These are phyloP conservation scores for Columbina picui DNA, from an alignment of 2,113 vertebrate genomes.

Conservation along the genomic window DNA sequence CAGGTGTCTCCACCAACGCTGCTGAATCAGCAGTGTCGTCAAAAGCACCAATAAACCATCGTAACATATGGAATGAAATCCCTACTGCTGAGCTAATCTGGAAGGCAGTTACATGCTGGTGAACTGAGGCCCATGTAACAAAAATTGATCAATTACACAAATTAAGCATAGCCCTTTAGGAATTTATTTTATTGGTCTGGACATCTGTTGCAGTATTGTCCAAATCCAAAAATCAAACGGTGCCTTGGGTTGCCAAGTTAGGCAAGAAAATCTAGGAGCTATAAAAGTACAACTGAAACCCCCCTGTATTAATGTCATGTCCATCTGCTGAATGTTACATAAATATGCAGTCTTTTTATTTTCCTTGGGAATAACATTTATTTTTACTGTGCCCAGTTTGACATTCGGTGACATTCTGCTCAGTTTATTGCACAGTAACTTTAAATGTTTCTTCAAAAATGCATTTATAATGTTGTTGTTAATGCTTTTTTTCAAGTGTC, in stretches of 20 bases:
- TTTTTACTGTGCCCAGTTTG: slow-evolving; percentile 87
- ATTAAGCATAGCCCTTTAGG: slow-evolving; percentile 96
- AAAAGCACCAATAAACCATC: slow-evolving; percentile 84
- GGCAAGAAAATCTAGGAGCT: slow-evolving; percentile 90
- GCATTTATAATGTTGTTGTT: slow-evolving; percentile 83
- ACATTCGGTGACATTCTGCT: slow-evolving; percentile 85
- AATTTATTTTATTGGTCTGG: slow-evolving; percentile 98
- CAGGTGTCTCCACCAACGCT: slow-evolving; percentile 87
- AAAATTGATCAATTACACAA: slow-evolving; percentile 99
- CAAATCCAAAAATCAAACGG: slow-evolving; percentile 99
- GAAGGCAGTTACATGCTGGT: slow-evolving; percentile 91
- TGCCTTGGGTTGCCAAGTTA: slow-evolving; percentile 91
- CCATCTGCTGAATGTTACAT: slow-evolving; percentile 96
- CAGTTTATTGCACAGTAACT: slow-evolving; percentile 83
- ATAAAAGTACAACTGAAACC: slow-evolving; percentile 96
- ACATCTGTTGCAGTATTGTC: slow-evolving; percentile 99
- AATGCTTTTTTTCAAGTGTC: slow-evolving; percentile 78
- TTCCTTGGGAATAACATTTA: slow-evolving; percentile 85
- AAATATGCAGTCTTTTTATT: slow-evolving; percentile 87
- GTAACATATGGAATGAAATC: slow-evolving; percentile 93
- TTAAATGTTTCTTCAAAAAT: slow-evolving; percentile 83
- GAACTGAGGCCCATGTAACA: slow-evolving; percentile 88
- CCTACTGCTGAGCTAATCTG: slow-evolving; percentile 93
- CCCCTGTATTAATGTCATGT: slow-evolving; percentile 93
- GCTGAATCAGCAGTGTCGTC: slow-evolving; percentile 84